Evolutionary conservation across 2,797 vertebrate genomes (phyloP), one percentile per base, ranked within the genome.

Genomic region (Triplophysa yarkandensis): DNA sequence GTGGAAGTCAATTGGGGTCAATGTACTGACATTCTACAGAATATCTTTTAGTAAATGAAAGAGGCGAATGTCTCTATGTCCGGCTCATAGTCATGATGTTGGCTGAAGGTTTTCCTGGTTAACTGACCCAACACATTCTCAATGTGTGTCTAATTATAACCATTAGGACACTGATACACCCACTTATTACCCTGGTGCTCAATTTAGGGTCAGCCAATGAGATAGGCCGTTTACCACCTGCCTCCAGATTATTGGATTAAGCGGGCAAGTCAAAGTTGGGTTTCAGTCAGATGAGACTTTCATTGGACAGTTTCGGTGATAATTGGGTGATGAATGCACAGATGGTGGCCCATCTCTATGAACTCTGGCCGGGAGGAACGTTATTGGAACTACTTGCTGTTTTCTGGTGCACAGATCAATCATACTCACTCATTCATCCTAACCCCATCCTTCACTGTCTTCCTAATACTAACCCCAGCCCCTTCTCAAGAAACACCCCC

Each of bases 241-340:
- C 71, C 75, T 57, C 23, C 55, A 81, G 77, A 76, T 85, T 78
- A 85, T 82, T 84, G 78, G 81, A 83, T 85, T 85, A 85, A 77
- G 62, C 43, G 44, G 73, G 76, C 73, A 48, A 80, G 80, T 77
- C 77, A 76, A 63, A 77, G 61, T 71, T 83, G 41, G 36, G 62
- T 69, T 80, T 82, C 75, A 66, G 84, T 85, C 84, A 83, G 77
- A 82, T 75, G 82, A 86, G 79, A 62, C 79, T 85, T 83, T 86
- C 79, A 86, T 86, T 90, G 90, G 89, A 86, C 88, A 78, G 81
- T 89, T 88, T 80, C 77, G 82, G 87, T 87, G 88, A 86, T 91
- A 90, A 92, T 91, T 85, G 73, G 82, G 82, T 90, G 81, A 87
- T 87, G 87, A 81, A 87, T 87, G 84, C 89, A 83, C 90, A 90